phyloP scores from a whole-genome alignment of 2,888 invertebrate genomes.

The Hofmannophila pseudospretella region DNA sequence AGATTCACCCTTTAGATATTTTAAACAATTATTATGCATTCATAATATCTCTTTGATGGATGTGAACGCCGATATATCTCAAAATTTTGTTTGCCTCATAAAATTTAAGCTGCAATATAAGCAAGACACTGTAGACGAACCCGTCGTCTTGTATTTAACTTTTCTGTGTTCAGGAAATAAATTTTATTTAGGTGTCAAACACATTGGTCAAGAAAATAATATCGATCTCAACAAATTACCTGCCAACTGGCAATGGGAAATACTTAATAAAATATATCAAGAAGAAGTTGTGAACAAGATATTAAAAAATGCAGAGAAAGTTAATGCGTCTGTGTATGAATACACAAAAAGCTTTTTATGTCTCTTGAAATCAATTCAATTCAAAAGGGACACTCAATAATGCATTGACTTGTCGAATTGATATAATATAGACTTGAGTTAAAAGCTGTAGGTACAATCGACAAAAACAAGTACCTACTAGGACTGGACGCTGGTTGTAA shows the following conservation, averaged over 20 bases:
- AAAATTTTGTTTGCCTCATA: conserved; percentile 37
- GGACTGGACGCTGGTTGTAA: too few relatives aligned
- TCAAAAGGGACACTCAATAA: conserved; percentile 12
- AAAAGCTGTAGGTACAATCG: too few relatives aligned
- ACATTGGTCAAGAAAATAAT: conserved; percentile 26
- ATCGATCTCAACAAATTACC: conserved; percentile 42
- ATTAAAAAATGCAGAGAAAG: conserved; percentile 36
- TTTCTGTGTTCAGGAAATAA: conserved; percentile 32
- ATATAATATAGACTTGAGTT: too few relatives aligned
- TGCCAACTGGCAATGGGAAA: conserved; percentile 66
- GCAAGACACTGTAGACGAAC: conserved; percentile 33
- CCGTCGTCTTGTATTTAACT: conserved; percentile 41
- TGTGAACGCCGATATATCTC: conserved; percentile 19
- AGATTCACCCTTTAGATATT: conserved; percentile 48
- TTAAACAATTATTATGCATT: conserved; percentile 40
- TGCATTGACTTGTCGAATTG: too few relatives aligned
- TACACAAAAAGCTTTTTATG: conserved; percentile 40
- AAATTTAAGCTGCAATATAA: conserved; percentile 54
- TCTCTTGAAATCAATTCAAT: conserved; percentile 41
- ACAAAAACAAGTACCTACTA: too few relatives aligned
- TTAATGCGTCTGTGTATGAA: conserved; percentile 24
- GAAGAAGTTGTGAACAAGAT: conserved; percentile 41
- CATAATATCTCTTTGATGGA: conserved; percentile 44
- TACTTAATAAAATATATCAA: conserved; percentile 49
- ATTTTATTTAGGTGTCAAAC: conserved; percentile 50